Conservation (phyloP, 2,797 vertebrate genomes). For the Rhyacichthys aspro region DNA sequence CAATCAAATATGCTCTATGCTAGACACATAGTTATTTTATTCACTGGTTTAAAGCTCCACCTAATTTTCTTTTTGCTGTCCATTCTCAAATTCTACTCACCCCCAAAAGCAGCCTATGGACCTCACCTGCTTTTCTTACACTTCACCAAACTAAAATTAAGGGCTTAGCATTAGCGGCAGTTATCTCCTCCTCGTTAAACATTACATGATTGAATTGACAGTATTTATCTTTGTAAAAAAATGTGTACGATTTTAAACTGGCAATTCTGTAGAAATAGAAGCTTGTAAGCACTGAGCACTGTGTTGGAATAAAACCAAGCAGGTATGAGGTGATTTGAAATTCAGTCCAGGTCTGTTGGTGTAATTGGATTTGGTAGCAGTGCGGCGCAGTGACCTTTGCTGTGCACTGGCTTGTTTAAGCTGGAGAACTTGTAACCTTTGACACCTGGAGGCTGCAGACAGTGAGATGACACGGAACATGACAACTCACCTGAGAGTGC, state of each 20-base stretch:
- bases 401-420: slow-evolving; percentile 63
- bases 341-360: slow-evolving; percentile 31
- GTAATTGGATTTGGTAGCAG: slow-evolving; percentile 64
- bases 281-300: background rate
- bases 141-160: no score
- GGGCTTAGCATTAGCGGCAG: no score
- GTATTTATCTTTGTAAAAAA: no score
- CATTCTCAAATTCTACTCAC: no score
- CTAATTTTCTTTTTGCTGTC: no score
- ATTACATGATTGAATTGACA: no score
- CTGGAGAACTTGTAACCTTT: slow-evolving; percentile 54
- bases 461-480: slow-evolving; percentile 52
- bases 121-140: no score
- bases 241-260: no score
- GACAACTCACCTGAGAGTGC: slow-evolving; percentile 42
- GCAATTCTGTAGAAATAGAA: slow-evolving; percentile 7
- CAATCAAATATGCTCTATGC: no score
- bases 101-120: background rate
- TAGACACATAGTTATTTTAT: no score
- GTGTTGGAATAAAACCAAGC: slow-evolving; percentile 20
- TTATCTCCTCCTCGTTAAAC: no score
- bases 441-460: slow-evolving; percentile 57
- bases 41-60: no score
- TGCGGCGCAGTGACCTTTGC: slow-evolving; percentile 65
- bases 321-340: slow-evolving; percentile 38